A percentile compares a stretch with the other conserved stretches of the same genome.
phyloP scores from a whole-genome alignment of 2,113 vertebrate species.

The Ariopsis seemanni region DNA sequence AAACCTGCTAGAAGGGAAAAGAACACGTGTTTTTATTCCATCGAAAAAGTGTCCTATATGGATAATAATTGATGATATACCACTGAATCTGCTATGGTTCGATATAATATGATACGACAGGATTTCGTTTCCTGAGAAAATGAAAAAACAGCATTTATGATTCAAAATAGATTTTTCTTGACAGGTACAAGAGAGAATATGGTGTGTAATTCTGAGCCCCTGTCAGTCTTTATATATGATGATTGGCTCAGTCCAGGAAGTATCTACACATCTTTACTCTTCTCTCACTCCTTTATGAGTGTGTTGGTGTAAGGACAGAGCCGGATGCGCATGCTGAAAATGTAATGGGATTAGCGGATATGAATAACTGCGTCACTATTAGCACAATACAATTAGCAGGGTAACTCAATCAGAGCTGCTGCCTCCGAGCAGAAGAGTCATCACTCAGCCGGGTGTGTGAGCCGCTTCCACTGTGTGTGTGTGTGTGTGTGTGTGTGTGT shows the following conservation, averaged over 20 bases:
- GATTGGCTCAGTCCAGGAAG: not conserved
- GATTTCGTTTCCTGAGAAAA: too few relatives aligned
- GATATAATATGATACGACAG: not conserved
- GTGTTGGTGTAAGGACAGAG: not conserved
- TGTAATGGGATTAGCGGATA: slow-evolving; percentile 56
- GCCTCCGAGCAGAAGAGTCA: slow-evolving; percentile 45
- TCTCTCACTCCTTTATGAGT: not conserved
- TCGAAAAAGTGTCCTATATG: too few relatives aligned
- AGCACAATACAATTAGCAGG: slow-evolving; percentile 57
- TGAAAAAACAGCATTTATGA: not conserved
- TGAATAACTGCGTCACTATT: slow-evolving; percentile 59
- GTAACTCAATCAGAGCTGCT: slow-evolving; percentile 57
- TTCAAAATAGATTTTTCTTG: not conserved
- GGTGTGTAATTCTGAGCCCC: not conserved
- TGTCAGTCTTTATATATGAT: not conserved
- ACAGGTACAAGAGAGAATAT: not conserved
- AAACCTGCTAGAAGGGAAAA: too few relatives aligned
- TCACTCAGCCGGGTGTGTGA: slow-evolving; percentile 25
- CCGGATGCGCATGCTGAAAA: slow-evolving; percentile 36
- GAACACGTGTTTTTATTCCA: too few relatives aligned
- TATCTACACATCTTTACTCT: not conserved
- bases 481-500: not conserved
- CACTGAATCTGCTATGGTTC: too few relatives aligned
- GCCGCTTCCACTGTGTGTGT: not conserved
- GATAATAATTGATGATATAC: too few relatives aligned